phyloP scores from a whole-genome alignment of 2,888 invertebrate species.

The Drosophila rubida region DNA sequence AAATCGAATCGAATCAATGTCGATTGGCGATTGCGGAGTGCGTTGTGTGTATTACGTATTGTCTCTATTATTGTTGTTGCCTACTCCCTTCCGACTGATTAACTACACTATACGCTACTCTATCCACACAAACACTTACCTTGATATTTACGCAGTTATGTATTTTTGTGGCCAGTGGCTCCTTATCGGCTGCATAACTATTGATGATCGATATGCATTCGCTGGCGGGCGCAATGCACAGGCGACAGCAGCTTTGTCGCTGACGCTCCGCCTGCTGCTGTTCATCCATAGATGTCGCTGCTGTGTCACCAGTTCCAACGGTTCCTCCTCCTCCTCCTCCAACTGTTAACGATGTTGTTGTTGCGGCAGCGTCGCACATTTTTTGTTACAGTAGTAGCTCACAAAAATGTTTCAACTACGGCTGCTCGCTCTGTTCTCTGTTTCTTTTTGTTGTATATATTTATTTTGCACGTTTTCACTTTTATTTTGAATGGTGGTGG shows the following conservation, averaged over 20 bases:
- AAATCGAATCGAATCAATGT: slow-evolving; percentile 29
- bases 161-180: slow-evolving; percentile 84
- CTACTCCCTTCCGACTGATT: slow-evolving; percentile 5
- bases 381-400: slow-evolving; percentile 32
- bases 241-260: slow-evolving; percentile 84
- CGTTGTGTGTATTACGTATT: slow-evolving; percentile 40
- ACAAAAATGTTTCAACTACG: slow-evolving; percentile 11
- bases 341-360: slow-evolving; percentile 25
- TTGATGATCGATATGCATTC: slow-evolving; percentile 85
- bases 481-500: slow-evolving; percentile 60
- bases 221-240: slow-evolving; percentile 84
- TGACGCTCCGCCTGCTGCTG: slow-evolving; percentile 54
- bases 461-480: slow-evolving; percentile 74
- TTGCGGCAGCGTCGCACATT: slow-evolving; percentile 71
- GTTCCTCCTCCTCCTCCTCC: slow-evolving; percentile 5
- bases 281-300: slow-evolving; percentile 41
- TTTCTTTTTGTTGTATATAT: slow-evolving; percentile 26
- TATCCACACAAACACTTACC: slow-evolving; percentile 74
- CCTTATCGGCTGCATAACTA: slow-evolving; percentile 85
- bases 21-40: slow-evolving; percentile 17
- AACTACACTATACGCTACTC: slow-evolving; percentile 2
- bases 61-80: slow-evolving; percentile 2
- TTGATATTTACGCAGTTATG: slow-evolving; percentile 84
- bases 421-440: slow-evolving; percentile 34
- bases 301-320: slow-evolving; percentile 19